phyloP scores from a whole-genome alignment of 2,113 vertebrate genomes.

The Benitochromis conjunctus region DNA sequence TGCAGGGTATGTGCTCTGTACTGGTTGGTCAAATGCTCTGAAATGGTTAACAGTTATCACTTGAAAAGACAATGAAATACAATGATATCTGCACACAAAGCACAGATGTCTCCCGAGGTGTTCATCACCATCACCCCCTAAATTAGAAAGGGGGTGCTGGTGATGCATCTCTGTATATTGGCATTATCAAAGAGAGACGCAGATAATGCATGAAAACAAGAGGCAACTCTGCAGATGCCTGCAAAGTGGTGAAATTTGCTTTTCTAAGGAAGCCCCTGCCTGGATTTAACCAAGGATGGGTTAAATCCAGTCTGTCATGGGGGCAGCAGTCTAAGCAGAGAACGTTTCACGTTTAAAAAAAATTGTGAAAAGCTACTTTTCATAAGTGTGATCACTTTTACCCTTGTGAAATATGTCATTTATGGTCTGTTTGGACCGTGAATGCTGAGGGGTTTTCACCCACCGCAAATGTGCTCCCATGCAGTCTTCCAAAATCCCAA shows the following conservation, averaged over 20 bases:
- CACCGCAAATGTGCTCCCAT: accelerated
- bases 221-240: neutral
- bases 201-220: neutral
- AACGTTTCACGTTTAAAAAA: neutral
- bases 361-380: neutral
- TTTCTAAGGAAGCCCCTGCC: neutral
- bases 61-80: neutral
- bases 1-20: neutral
- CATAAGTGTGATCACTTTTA: neutral
- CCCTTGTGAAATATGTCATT: neutral
- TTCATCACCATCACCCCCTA: neutral
- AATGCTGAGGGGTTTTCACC: neutral
- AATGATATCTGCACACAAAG: neutral
- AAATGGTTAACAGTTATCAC: neutral
- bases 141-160: neutral
- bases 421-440: neutral
- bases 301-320: neutral
- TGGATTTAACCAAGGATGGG: neutral
- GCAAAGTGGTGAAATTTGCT: neutral
- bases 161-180: neutral
- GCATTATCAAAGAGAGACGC: neutral
- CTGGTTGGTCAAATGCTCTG: neutral
- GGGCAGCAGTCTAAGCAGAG: neutral
- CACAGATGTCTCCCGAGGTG: neutral
- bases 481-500: neutral